Percentiles rank a stretch among this genome's conserved stretches.
phyloP scores from a whole-genome alignment of 2,113 vertebrate species.

The Atlantisia rogersi region DNA sequence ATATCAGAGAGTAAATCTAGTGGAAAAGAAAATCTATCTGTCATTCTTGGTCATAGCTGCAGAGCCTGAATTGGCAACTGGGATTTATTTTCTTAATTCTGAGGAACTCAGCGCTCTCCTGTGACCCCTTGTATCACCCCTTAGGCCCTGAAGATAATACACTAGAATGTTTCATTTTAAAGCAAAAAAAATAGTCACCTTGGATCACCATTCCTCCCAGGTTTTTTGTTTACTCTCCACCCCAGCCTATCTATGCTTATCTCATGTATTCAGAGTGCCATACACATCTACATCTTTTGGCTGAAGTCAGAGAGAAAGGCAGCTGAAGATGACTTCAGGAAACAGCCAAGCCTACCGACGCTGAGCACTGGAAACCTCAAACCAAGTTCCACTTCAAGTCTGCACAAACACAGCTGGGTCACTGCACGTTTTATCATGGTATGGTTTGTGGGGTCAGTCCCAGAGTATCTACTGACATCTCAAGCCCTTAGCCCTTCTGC shows the following conservation, averaged over 20 bases:
- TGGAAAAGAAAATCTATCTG: conserved; percentile 80
- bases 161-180: background rate
- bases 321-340: background rate
- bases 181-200: background rate
- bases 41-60: conserved; percentile 66
- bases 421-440: background rate
- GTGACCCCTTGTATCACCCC: background rate
- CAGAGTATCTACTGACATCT: background rate
- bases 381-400: background rate
- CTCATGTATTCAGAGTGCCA: background rate
- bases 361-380: background rate
- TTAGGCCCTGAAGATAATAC: background rate
- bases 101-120: background rate
- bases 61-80: conserved; percentile 22
- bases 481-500: background rate
- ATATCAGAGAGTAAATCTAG: conserved; percentile 87
- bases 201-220: background rate
- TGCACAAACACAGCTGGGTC: background rate
- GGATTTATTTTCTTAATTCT: conserved; percentile 72
- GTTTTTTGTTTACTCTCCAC: background rate
- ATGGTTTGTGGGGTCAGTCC: background rate
- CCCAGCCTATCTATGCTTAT: background rate
- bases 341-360: background rate
- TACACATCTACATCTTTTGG: background rate
- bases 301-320: background rate